Conservation (phyloP, 1,140 invertebrate genomes). For the Pantala flavescens region DNA sequence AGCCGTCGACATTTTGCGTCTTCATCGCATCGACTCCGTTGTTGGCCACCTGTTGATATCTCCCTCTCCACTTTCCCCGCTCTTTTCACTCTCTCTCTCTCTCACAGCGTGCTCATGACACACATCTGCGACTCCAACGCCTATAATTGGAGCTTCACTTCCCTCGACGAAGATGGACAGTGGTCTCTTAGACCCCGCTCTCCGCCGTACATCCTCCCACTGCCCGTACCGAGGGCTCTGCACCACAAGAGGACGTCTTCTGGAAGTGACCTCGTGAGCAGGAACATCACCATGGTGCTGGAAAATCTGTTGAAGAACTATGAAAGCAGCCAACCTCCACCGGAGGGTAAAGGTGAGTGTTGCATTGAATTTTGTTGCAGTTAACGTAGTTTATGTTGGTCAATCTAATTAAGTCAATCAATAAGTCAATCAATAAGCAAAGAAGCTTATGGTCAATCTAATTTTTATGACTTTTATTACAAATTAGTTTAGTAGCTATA, state of each 20-base stretch:
- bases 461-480: too few species aligned
- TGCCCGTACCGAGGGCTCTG: background rate
- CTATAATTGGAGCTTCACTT: background rate
- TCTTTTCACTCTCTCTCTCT: background rate
- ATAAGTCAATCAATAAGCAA: too few species aligned
- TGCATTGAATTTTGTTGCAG: background rate
- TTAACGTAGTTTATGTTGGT: too few species aligned
- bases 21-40: too few species aligned
- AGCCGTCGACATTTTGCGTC: too few species aligned
- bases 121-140: background rate
- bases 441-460: too few species aligned
- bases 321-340: slow-evolving; percentile 79
- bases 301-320: slow-evolving; percentile 82
- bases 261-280: slow-evolving; percentile 38
- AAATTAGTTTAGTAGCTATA: too few species aligned
- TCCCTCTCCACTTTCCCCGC: background rate
- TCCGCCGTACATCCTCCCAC: background rate
- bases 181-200: background rate
- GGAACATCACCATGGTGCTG: slow-evolving; percentile 70
- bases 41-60: background rate
- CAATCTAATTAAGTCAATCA: too few species aligned
- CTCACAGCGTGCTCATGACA: background rate
- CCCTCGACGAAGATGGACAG: background rate
- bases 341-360: slow-evolving; percentile 59
- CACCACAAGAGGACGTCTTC: background rate